phyloP scores from a whole-genome alignment of 53 echinoderm and acorn worm species.

The Antedon mediterranea region DNA sequence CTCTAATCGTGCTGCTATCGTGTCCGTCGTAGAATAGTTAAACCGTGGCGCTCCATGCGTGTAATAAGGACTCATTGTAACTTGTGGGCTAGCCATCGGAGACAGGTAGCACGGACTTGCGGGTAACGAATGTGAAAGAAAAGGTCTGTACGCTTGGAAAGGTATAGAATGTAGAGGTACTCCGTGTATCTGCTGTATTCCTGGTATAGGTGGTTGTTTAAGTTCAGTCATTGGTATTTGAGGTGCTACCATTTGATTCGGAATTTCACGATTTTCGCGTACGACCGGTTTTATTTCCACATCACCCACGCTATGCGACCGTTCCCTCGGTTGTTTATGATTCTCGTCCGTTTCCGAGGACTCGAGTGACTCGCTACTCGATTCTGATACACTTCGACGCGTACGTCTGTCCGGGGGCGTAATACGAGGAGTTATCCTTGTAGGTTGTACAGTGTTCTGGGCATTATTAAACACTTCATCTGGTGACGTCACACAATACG shows the following conservation, averaged over 20 bases:
- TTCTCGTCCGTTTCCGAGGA: constrained; percentile 65
- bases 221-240: constrained; percentile 24
- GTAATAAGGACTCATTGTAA: constrained; percentile 51
- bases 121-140: constrained; percentile 84
- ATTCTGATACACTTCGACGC: constrained; percentile 40
- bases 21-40: constrained; percentile 80
- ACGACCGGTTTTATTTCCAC: constrained; percentile 26
- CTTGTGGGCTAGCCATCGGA: constrained; percentile 51
- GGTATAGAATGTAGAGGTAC: constrained; percentile 22
- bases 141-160: constrained; percentile 53
- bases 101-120: constrained; percentile 87
- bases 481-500: constrained; percentile 32
- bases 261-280: constrained; percentile 4
- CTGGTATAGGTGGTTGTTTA: constrained; percentile 16
- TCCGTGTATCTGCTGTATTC: not conserved
- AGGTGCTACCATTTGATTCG: not conserved
- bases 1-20: constrained; percentile 71
- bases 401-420: constrained; percentile 34
- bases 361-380: constrained; percentile 70
- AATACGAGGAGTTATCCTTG: constrained; percentile 21
- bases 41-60: constrained; percentile 55
- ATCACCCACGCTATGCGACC: constrained; percentile 84
- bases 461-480: constrained; percentile 32
- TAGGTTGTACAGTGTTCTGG: constrained; percentile 29
- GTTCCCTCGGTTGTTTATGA: constrained; percentile 30